Evolutionary conservation across 2,888 invertebrate genomes (phyloP).

Genomic region (Macrophya alboannulata): DNA sequence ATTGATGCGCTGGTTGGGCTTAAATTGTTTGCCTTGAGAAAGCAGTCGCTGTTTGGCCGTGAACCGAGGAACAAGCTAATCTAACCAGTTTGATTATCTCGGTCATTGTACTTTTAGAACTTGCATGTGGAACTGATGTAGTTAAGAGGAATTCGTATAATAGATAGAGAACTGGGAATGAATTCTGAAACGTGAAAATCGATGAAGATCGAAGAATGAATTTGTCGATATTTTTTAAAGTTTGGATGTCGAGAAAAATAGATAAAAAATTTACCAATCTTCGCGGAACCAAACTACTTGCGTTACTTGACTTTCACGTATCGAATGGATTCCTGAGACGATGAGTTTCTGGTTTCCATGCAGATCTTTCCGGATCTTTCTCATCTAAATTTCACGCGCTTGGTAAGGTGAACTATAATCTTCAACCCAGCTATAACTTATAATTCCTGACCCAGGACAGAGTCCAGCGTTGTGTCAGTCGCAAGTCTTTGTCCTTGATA

Average conservation of each 20-base stretch:
- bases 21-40: not conserved
- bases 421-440: not conserved
- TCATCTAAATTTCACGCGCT: not conserved
- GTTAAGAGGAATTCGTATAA: not conserved
- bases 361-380: not conserved
- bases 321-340: not conserved
- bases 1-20: not conserved
- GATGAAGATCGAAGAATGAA: not conserved
- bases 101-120: not conserved
- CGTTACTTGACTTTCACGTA: not conserved
- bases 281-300: not conserved
- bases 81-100: not conserved
- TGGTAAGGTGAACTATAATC: not conserved
- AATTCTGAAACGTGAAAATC: not conserved
- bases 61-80: not conserved
- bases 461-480: not conserved
- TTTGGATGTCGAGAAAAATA: not conserved
- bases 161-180: not conserved
- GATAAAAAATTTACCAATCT: not conserved
- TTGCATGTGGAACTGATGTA: not conserved
- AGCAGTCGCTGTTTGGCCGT: conserved; percentile 4
- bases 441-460: conserved; percentile 9
- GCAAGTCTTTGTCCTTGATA: conserved; percentile 24
- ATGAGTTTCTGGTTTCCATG: not conserved
- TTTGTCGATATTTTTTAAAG: not conserved